Evolutionary conservation across 2,797 vertebrate species (phyloP).

Genomic region (Danionella dracula): DNA sequence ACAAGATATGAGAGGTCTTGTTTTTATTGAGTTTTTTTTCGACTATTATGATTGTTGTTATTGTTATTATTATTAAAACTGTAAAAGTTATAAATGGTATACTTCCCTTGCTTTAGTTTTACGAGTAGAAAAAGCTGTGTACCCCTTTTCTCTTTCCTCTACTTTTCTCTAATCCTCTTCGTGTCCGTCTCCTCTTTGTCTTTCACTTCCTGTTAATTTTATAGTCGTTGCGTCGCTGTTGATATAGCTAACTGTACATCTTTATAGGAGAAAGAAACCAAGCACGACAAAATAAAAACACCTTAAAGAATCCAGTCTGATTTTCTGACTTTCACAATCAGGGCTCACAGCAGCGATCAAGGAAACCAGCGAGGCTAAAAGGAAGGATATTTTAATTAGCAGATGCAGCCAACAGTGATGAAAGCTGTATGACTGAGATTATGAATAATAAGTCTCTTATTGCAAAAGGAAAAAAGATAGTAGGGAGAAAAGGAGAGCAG

Average conservation of each 20-base stretch:
- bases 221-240: conserved; percentile 75
- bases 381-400: conserved; percentile 14
- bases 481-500: conserved; percentile 42
- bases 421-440: conserved; percentile 40
- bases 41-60: conserved; percentile 75
- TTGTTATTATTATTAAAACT: conserved; percentile 69
- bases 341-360: conserved; percentile 28
- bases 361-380: conserved; percentile 28
- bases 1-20: conserved; percentile 71
- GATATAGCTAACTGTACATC: conserved; percentile 81
- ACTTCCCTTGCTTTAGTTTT: conserved; percentile 58
- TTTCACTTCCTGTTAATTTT: conserved; percentile 60
- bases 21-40: conserved; percentile 74
- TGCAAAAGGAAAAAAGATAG: conserved; percentile 42
- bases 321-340: conserved; percentile 37
- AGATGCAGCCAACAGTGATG: conserved; percentile 26
- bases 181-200: conserved; percentile 46
- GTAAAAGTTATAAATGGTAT: conserved; percentile 79
- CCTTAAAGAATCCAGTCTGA: conserved; percentile 51
- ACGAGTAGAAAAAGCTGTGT: conserved; percentile 64
- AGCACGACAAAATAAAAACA: conserved; percentile 78
- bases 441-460: conserved; percentile 56
- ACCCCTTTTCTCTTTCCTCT: conserved; percentile 53
- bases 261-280: conserved; percentile 80
- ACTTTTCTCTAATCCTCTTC: conserved; percentile 54